Conservation (phyloP, 92 coral and sea anemone species). For the Porites cylindrica region DNA sequence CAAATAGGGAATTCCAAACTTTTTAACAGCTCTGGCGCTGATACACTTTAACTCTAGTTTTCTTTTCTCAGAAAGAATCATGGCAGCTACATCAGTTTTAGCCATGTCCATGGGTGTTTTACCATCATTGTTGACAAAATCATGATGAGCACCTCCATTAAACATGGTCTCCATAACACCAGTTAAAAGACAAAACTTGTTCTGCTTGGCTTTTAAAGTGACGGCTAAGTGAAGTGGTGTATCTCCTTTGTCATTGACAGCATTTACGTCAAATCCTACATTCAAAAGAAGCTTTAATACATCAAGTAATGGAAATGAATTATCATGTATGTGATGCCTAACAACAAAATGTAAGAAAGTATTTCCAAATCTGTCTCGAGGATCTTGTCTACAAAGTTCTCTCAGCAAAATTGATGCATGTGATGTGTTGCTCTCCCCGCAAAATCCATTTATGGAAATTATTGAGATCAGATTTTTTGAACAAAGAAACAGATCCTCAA, state of each 20-base stretch:
- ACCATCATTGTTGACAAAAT: constrained; percentile 54
- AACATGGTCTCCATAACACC: constrained; percentile 49
- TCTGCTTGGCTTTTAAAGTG: not conserved
- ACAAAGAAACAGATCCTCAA: constrained; percentile 27
- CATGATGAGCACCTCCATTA: constrained; percentile 59
- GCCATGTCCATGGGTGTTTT: constrained; percentile 66
- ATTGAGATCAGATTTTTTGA: constrained; percentile 55
- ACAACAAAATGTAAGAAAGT: constrained; percentile 64
- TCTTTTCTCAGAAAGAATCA: constrained; percentile 48
- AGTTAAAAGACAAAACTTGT: constrained; percentile 14
- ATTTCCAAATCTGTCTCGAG: constrained; percentile 55
- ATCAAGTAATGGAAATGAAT: constrained; percentile 43
- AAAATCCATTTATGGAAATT: constrained; percentile 36
- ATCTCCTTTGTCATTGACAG: not conserved
- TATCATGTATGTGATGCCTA: too few species aligned
- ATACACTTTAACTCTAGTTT: constrained; percentile 64
- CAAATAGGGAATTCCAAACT: constrained; percentile 42
- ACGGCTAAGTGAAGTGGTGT: not conserved
- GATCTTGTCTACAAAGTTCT: constrained; percentile 60
- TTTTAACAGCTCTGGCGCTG: constrained; percentile 65
- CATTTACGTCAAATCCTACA: not conserved
- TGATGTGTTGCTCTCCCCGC: constrained; percentile 39
- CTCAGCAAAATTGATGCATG: constrained; percentile 32
- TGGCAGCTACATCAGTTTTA: constrained; percentile 45
- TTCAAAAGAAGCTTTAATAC: constrained; percentile 56